Evolutionary conservation across 2,888 invertebrate genomes (phyloP), one percentile per base, ranked within the genome.

Genomic region (Phytoseiulus persimilis): DNA sequence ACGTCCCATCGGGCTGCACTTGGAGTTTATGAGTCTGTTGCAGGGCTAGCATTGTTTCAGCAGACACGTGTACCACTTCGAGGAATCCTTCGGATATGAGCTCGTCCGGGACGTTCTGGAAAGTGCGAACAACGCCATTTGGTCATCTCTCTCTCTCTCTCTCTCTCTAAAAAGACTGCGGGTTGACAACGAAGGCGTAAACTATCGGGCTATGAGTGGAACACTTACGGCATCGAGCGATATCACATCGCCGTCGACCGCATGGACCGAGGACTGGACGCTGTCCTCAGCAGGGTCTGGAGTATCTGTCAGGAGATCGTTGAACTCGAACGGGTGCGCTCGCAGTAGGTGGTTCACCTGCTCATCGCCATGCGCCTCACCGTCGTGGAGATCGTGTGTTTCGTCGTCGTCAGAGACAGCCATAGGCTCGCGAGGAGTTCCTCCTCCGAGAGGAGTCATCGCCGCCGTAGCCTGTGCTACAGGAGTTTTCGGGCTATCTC

Each of bases 61-160:
- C 31, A 1, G 87, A 87, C 33, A 87, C 87, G 39, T 87, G 87
- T 9, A 87, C 39, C 28, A 87, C 87, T 33, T 87, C 87, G 33
- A 87, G 87, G 33, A 39, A 87, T 33, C 87, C 87, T 31, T 33
- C 32, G 9, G 87, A 87, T 45, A 87, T 87, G 39, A 87, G 39
- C 87, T 87, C 87, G 31, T 87, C 87, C n/a, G 87, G 45, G 33
- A 87, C 87, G 23, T 39, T 33, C 84, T 87, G 87, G 32, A 84
- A 84, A 31, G n/a, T n/a, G n/a, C n/a, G n/a, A n/a, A n/a, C n/a
- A n/a, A n/a, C n/a, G n/a, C n/a, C n/a, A n/a, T n/a, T n/a, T n/a
- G n/a, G n/a, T n/a, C n/a, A n/a, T n/a, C n/a, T n/a, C n/a, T n/a
- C n/a, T n/a, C n/a, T n/a, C n/a, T n/a, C n/a, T n/a, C n/a, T n/a